Conservation (phyloP, 2,797 vertebrate species). For the Chrosomus eos region DNA sequence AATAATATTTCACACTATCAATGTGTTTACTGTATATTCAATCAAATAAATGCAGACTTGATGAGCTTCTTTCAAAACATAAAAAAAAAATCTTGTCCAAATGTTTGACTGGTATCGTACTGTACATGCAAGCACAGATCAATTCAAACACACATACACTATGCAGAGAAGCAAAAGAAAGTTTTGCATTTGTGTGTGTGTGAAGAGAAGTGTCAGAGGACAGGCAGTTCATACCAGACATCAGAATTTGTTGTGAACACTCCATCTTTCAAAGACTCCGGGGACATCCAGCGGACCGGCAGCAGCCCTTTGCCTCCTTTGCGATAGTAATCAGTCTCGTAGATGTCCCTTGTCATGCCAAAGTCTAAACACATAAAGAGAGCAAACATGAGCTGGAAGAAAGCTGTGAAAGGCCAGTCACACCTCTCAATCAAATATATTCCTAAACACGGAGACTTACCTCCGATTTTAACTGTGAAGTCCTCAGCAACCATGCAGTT, state of each 20-base stretch:
- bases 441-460: conserved; percentile 65
- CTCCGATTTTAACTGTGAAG: conserved; percentile 99
- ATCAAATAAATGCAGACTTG: neutral
- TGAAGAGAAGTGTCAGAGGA: conserved; percentile 34
- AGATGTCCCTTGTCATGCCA: conserved; percentile 99
- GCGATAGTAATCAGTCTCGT: conserved; percentile 98
- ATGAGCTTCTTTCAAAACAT: neutral
- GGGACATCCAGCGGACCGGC: conserved; percentile 99
- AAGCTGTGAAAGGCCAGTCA: conserved; percentile 52
- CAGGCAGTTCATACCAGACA: conserved; percentile 87
- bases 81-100: neutral
- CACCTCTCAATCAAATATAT: conserved; percentile 56
- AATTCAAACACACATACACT: conserved; percentile 47
- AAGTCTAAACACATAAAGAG: conserved; percentile 83
- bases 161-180: conserved; percentile 19
- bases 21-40: neutral
- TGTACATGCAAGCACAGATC: neutral
- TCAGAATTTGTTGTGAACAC: conserved; percentile 99
- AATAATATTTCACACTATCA: neutral
- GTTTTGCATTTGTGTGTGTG: conserved; percentile 16
- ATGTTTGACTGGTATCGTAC: neutral
- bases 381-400: conserved; percentile 48
- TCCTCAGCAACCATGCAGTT: conserved; percentile 99
- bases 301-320: conserved; percentile 98
- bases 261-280: conserved; percentile 96